These are phyloP conservation scores for Phorcus lineatus DNA, from an alignment of 2,888 invertebrate species.

Conservation along the genomic window DNA sequence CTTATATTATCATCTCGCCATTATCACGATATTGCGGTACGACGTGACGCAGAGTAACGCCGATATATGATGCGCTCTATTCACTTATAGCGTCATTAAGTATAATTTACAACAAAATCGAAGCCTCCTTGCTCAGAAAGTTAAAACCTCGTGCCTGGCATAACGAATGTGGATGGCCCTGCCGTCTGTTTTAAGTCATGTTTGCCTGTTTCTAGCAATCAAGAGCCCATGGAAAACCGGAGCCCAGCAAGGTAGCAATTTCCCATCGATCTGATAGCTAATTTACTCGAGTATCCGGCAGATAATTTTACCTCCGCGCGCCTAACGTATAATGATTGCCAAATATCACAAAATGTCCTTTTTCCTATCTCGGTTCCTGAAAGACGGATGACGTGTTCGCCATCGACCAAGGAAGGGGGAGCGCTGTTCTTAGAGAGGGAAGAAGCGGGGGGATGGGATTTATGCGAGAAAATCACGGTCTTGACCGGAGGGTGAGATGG, in stretches of 20 bases:
- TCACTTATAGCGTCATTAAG: conserved; percentile 30
- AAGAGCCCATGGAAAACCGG: conserved; percentile 1
- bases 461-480: not conserved
- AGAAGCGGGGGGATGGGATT: not conserved
- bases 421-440: not conserved
- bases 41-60: not conserved
- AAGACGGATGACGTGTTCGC: conserved; percentile 19
- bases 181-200: conserved; percentile 30
- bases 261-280: conserved; percentile 53
- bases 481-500: too few relatives aligned
- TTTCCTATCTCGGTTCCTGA: not conserved
- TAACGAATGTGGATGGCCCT: conserved; percentile 26
- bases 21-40: not conserved
- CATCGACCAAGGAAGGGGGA: conserved; percentile 11
- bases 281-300: conserved; percentile 47
- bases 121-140: conserved; percentile 26
- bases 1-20: not conserved
- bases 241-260: conserved; percentile 53
- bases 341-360: conserved; percentile 32
- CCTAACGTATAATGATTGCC: conserved; percentile 35
- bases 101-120: conserved; percentile 32
- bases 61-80: conserved; percentile 26
- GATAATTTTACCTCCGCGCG: conserved; percentile 43
- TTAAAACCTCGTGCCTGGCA: conserved; percentile 25
- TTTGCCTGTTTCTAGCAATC: conserved; percentile 21